These are phyloP conservation scores for Leptinotarsa juncta DNA, from an alignment of 2,888 invertebrate species.

Conservation along the genomic window DNA sequence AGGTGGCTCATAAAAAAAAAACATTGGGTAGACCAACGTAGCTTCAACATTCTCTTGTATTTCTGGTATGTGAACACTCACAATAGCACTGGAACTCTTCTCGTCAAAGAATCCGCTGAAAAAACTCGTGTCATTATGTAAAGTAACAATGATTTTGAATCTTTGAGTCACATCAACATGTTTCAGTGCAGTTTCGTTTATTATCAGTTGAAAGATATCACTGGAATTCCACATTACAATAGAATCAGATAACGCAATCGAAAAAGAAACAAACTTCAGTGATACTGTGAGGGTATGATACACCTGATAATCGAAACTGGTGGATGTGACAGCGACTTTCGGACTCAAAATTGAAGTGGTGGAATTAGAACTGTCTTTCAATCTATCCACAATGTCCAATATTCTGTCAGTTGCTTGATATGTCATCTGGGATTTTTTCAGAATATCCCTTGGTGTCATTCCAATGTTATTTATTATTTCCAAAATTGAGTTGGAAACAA, in stretches of 20 bases:
- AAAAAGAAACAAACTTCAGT: background rate
- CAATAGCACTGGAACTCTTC: constrained; percentile 35
- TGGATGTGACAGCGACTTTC: background rate
- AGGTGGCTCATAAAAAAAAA: background rate
- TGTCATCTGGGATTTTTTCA: constrained; percentile 45
- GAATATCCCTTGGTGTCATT: constrained; percentile 36
- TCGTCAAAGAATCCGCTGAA: constrained; percentile 33
- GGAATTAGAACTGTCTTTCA: constrained; percentile 42
- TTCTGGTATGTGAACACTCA: constrained; percentile 42
- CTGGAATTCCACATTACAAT: background rate
- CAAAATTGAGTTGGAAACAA: constrained; percentile 27
- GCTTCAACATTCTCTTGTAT: constrained; percentile 12
- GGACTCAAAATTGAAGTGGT: background rate
- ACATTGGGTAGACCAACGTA: background rate
- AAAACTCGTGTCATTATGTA: constrained; percentile 40
- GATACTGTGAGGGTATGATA: background rate
- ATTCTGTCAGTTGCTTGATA: constrained; percentile 52
- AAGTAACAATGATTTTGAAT: constrained; percentile 37
- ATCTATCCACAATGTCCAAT: constrained; percentile 46
- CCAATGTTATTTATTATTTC: constrained; percentile 44
- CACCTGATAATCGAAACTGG: background rate
- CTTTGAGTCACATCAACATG: background rate
- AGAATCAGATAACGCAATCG: background rate
- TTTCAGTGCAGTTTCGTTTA: background rate
- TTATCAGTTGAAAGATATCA: background rate